A percentile compares a stretch with the other conserved stretches of the same genome.
phyloP scores from a whole-genome alignment of 2,888 invertebrate species.

The Idaea dimidiata region DNA sequence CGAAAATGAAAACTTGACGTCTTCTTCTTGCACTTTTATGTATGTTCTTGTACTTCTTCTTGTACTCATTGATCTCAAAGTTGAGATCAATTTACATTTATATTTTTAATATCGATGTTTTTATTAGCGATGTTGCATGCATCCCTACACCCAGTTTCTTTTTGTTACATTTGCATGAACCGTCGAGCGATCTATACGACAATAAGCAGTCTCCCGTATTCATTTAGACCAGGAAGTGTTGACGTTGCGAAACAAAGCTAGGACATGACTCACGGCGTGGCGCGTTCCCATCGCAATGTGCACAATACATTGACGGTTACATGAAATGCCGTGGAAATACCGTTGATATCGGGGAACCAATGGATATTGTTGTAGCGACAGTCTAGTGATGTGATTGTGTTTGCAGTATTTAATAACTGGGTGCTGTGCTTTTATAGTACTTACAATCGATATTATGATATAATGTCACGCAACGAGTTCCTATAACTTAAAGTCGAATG shows the following conservation, averaged over 20 bases:
- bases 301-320: constrained; percentile 53
- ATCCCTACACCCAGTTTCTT: constrained; percentile 20
- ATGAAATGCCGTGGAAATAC: constrained; percentile 32
- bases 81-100: too few relatives aligned
- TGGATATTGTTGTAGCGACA: constrained; percentile 32
- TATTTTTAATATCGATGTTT: too few relatives aligned
- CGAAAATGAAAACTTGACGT: too few relatives aligned
- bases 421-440: neutral
- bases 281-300: constrained; percentile 36
- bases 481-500: neutral
- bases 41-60: too few relatives aligned
- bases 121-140: too few relatives aligned
- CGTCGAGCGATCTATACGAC: constrained; percentile 47
- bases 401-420: neutral
- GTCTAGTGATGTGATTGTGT: neutral
- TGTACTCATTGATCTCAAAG: too few relatives aligned
- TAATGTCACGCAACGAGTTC: neutral
- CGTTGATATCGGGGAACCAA: constrained; percentile 36
- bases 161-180: constrained; percentile 47
- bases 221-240: constrained; percentile 57
- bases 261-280: constrained; percentile 49
- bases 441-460: neutral
- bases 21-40: too few relatives aligned
- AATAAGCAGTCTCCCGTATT: constrained; percentile 54
- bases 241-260: constrained; percentile 54